Evolutionary conservation across 2,888 invertebrate genomes (phyloP).

Genomic region (Rugalucina vietnamica): DNA sequence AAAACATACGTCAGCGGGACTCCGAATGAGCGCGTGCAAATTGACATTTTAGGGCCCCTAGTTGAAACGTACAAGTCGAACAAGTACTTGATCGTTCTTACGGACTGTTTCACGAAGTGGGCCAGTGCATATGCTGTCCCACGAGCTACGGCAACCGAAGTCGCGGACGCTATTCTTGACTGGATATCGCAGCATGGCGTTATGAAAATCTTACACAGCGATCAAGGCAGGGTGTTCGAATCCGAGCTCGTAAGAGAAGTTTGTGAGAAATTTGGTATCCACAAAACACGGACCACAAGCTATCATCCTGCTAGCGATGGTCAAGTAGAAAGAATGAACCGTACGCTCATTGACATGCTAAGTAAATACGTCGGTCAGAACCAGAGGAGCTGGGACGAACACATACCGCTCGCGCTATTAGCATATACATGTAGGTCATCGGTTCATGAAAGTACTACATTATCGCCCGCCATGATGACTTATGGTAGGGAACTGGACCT

Average conservation of each 20-base stretch:
- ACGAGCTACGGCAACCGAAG: background rate
- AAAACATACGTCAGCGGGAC: background rate
- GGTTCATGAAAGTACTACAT: too few relatives aligned
- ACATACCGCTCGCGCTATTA: too few relatives aligned
- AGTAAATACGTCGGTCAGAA: too few relatives aligned
- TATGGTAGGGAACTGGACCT: too few relatives aligned
- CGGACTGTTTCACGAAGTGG: background rate
- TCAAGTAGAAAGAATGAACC: background rate
- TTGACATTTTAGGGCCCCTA: background rate
- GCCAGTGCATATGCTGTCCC: background rate
- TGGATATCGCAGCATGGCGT: background rate
- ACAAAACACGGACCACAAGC: background rate
- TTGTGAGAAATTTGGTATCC: background rate
- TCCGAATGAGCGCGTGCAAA: background rate
- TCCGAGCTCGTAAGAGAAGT: background rate
- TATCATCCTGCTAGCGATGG: background rate
- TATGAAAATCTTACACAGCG: background rate
- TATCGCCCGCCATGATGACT: too few relatives aligned
- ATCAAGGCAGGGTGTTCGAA: background rate
- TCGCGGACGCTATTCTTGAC: background rate
- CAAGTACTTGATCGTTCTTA: background rate
- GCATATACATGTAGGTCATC: too few relatives aligned
- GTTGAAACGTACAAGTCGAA: background rate
- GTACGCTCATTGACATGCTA: too few relatives aligned
- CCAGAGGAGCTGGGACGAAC: too few relatives aligned